These are phyloP conservation scores for Stenotaenia linearis DNA, from an alignment of 2,888 invertebrate species.

Conservation along the genomic window DNA sequence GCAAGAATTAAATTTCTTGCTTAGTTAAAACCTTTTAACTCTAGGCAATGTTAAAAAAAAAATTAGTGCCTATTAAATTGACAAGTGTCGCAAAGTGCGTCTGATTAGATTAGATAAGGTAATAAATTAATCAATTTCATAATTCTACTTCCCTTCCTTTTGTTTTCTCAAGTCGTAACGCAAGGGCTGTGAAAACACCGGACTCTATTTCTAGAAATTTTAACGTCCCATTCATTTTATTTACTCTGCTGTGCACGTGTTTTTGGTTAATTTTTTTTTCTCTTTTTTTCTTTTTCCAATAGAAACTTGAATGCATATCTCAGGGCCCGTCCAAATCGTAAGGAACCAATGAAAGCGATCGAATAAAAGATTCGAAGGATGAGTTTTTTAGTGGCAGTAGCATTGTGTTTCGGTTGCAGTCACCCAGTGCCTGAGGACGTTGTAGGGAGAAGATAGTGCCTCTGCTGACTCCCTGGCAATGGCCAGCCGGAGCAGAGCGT, in stretches of 20 bases:
- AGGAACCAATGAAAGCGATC: neutral
- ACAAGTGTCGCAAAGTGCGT: neutral
- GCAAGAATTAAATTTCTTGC: neutral
- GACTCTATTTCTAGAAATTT: slow-evolving; percentile 1
- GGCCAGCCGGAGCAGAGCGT: neutral
- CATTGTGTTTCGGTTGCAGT: neutral
- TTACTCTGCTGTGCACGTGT: neutral
- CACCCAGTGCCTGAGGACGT: slow-evolving; percentile 9
- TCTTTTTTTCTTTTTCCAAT: neutral
- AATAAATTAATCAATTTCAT: neutral
- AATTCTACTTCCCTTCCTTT: neutral
- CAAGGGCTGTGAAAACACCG: neutral
- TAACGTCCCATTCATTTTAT: neutral
- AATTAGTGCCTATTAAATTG: neutral
- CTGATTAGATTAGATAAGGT: neutral
- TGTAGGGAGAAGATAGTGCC: neutral
- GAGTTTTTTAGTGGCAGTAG: neutral
- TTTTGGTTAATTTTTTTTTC: neutral
- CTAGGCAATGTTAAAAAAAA: neutral
- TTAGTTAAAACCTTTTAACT: neutral
- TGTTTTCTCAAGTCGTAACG: neutral
- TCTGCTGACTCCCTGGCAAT: neutral
- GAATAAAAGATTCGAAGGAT: neutral
- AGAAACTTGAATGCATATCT: neutral
- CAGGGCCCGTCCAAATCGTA: neutral